Conservation (phyloP, 2,797 vertebrate species). For the Galaxias olidus region DNA sequence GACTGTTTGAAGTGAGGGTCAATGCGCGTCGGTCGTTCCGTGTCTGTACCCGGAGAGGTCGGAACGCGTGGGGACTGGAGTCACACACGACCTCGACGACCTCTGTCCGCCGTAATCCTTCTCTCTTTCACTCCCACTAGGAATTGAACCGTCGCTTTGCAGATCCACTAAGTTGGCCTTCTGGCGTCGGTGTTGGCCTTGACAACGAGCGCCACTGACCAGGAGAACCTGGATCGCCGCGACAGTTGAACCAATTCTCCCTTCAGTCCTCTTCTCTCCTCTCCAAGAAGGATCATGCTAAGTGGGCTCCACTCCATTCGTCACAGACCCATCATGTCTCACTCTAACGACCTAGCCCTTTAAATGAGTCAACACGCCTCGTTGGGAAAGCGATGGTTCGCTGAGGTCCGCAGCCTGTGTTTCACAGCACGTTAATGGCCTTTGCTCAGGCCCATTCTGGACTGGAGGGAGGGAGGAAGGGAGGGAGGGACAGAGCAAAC, state of each 20-base stretch:
- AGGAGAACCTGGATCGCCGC: conserved; percentile 31
- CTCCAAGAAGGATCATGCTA: conserved; percentile 54
- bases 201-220: conserved; percentile 4
- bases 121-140: too few species aligned
- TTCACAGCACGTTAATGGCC: conserved; percentile 33
- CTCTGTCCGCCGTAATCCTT: too few species aligned
- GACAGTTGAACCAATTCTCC: conserved; percentile 36
- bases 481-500: conserved; percentile 10
- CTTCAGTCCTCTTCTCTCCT: conserved; percentile 31
- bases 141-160: too few species aligned
- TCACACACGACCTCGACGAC: too few species aligned
- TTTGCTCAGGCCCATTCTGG: conserved; percentile 13
- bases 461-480: conserved; percentile 5
- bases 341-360: conserved; percentile 67
- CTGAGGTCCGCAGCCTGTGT: conserved; percentile 27
- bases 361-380: conserved; percentile 54
- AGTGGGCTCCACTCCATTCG: conserved; percentile 67
- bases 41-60: too few species aligned
- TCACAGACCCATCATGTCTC: conserved; percentile 59
- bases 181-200: too few species aligned
- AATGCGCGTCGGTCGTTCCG: too few species aligned
- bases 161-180: too few species aligned
- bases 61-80: too few species aligned
- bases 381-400: conserved; percentile 42
- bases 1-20: too few species aligned